A percentile compares a stretch with the other conserved stretches of the same genome.
Evolutionary conservation across 2,797 vertebrate species (phyloP).

Genomic region (Masticophis lateralis): DNA sequence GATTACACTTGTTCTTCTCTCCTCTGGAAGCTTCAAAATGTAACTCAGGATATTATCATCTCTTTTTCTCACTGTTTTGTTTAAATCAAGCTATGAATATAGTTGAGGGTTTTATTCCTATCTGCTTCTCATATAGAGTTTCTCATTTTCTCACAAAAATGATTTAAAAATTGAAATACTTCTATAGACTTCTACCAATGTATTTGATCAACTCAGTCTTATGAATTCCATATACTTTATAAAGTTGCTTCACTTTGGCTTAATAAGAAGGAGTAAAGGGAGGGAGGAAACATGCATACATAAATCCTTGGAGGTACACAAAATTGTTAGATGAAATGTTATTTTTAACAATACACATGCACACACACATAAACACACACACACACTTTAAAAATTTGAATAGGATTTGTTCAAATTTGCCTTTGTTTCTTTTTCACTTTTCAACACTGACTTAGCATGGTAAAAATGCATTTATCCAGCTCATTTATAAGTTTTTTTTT

Average conservation of each 20-base stretch:
- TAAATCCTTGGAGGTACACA: slow-evolving; percentile 41
- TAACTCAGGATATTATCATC: slow-evolving; percentile 47
- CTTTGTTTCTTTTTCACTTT: slow-evolving; percentile 5
- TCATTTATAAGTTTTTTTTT: slow-evolving; percentile 57
- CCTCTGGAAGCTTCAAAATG: slow-evolving; percentile 24
- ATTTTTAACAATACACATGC: background rate
- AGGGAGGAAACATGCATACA: background rate
- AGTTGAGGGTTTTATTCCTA: background rate
- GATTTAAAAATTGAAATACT: background rate
- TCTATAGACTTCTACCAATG: background rate
- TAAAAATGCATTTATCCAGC: slow-evolving; percentile 36
- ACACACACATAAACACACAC: background rate
- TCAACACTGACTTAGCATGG: slow-evolving; percentile 30
- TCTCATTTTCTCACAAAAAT: background rate
- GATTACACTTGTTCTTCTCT: slow-evolving; percentile 13
- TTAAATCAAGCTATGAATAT: slow-evolving; percentile 34
- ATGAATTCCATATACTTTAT: slow-evolving; percentile 15
- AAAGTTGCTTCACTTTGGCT: slow-evolving; percentile 26
- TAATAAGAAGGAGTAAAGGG: background rate
- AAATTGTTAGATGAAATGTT: background rate
- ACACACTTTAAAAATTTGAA: slow-evolving; percentile 26
- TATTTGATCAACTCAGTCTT: slow-evolving; percentile 26
- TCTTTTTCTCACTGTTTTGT: background rate
- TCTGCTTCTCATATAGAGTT: slow-evolving; percentile 25
- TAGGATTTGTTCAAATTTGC: slow-evolving; percentile 1